Percentiles rank a stretch among this genome's conserved stretches.
Conservation (phyloP, 64 coral and sea anemone genomes). For the Platygyra sinensis region DNA sequence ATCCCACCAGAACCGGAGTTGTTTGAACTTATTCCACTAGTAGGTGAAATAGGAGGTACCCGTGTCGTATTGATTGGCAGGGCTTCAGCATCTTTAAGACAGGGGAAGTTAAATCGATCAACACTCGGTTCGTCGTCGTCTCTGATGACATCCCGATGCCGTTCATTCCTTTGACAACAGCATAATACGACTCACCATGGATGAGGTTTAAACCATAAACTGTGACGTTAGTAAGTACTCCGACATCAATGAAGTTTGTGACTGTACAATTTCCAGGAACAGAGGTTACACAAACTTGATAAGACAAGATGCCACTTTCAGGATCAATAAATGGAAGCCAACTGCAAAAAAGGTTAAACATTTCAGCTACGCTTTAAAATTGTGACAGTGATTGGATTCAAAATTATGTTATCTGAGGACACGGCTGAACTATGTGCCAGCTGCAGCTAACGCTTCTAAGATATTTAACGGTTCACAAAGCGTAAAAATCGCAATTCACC, state of each 20-base stretch:
- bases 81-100: constrained; percentile 20
- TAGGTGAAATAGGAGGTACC: background rate
- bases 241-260: constrained; percentile 17
- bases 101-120: constrained; percentile 68
- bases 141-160: constrained; percentile 45
- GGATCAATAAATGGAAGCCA: constrained; percentile 68
- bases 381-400: too few species aligned
- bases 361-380: background rate
- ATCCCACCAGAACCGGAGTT: background rate
- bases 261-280: constrained; percentile 44
- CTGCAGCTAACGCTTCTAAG: too few species aligned
- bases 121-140: constrained; percentile 52
- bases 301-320: constrained; percentile 65
- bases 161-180: constrained; percentile 62
- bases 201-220: constrained; percentile 48
- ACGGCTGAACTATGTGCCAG: too few species aligned
- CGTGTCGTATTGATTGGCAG: background rate
- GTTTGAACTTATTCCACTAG: background rate
- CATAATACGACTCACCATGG: constrained; percentile 62
- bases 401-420: too few species aligned
- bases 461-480: too few species aligned
- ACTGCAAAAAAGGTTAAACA: constrained; percentile 1
- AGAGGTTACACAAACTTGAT: constrained; percentile 63
- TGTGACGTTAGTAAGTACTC: constrained; percentile 49
- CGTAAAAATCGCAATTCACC: too few species aligned